Evolutionary conservation across 2,888 invertebrate genomes (phyloP).

Genomic region (Odontomyia ornata): DNA sequence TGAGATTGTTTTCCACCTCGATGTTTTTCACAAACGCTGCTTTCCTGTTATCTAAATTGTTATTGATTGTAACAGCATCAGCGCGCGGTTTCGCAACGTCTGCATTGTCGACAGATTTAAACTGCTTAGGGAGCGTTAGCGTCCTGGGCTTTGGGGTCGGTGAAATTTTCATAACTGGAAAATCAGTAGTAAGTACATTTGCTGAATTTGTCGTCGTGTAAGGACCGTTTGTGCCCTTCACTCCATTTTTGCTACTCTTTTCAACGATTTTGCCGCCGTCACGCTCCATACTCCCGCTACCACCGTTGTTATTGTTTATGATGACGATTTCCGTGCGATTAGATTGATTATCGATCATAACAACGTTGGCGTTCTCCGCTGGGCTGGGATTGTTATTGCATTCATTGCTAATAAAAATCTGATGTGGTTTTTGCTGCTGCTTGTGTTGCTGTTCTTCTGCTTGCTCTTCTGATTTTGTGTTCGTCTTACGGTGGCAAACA

Average conservation of each 20-base stretch:
- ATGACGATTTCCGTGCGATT: slow-evolving; percentile 49
- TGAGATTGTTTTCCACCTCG: slow-evolving; percentile 62
- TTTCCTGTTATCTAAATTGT: slow-evolving; percentile 49
- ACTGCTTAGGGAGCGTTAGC: slow-evolving; percentile 32
- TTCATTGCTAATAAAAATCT: slow-evolving; percentile 27
- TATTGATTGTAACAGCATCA: slow-evolving; percentile 6
- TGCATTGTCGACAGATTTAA: slow-evolving; percentile 33
- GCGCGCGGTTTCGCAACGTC: background rate
- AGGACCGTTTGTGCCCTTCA: background rate
- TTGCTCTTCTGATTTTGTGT: slow-evolving; percentile 33
- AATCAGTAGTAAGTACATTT: slow-evolving; percentile 13
- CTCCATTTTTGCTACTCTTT: background rate
- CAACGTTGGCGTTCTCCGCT: slow-evolving; percentile 45
- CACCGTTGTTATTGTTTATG: slow-evolving; percentile 40
- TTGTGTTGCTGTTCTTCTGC: slow-evolving; percentile 45
- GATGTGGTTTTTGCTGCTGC: slow-evolving; percentile 46
- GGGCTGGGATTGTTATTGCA: slow-evolving; percentile 52
- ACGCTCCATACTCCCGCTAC: background rate
- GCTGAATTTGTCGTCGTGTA: slow-evolving; percentile 1
- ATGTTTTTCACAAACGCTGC: slow-evolving; percentile 58
- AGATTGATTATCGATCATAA: slow-evolving; percentile 43
- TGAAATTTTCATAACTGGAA: slow-evolving; percentile 40
- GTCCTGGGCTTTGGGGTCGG: slow-evolving; percentile 49
- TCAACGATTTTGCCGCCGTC: background rate
- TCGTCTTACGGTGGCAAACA: background rate